A percentile compares a stretch with the other conserved stretches of the same genome.
Evolutionary conservation across 2,113 vertebrate genomes (phyloP).

Genomic region (Lophochroa leadbeateri): DNA sequence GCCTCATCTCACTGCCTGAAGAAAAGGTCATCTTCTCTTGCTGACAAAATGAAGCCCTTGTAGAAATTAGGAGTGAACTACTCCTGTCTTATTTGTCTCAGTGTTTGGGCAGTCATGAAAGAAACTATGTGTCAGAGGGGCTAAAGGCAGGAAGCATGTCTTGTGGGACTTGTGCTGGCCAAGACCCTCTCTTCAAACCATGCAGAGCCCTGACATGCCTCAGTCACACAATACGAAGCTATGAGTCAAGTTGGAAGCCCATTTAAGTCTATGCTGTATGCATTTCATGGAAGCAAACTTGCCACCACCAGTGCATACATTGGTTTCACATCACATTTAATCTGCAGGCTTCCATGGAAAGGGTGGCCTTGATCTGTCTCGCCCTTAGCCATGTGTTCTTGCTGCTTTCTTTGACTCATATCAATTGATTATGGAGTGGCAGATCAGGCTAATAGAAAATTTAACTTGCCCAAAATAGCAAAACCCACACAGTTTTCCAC

Average conservation of each 20-base stretch:
- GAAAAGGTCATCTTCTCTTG: background rate
- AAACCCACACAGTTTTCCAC: background rate
- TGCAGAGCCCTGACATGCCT: background rate
- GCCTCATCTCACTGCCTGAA: background rate
- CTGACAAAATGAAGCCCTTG: background rate
- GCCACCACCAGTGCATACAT: background rate
- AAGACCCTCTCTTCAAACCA: background rate
- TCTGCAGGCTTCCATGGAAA: background rate
- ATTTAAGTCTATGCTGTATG: background rate
- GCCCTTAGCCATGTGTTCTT: background rate
- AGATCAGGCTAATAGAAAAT: conserved; percentile 1
- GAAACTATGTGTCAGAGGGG: background rate
- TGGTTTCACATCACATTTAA: background rate
- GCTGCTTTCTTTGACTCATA: background rate
- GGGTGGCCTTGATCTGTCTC: background rate
- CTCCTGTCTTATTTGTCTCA: background rate
- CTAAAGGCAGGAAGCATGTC: background rate
- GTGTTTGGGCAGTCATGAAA: background rate
- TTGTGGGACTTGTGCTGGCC: background rate
- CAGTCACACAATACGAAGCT: background rate
- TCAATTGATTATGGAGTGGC: conserved; percentile 4
- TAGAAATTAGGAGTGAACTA: background rate
- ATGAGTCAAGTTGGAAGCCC: background rate
- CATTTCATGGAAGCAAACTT: background rate
- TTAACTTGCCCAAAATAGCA: background rate